Percentiles rank a stretch among this genome's conserved stretches.
phyloP scores from a whole-genome alignment of 2,888 invertebrate species.

The Eilema sororculum region DNA sequence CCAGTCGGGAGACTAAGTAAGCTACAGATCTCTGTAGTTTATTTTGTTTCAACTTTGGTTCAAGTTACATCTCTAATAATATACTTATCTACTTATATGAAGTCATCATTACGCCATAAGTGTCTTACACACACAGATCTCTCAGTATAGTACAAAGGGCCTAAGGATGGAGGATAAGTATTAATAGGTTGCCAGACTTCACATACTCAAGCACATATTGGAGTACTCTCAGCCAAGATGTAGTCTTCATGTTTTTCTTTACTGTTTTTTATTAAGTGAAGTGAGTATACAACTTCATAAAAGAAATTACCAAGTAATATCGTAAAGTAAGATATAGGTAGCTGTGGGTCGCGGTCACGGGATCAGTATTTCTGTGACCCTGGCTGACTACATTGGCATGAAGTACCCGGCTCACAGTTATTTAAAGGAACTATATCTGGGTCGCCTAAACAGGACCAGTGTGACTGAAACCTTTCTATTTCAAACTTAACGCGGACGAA shows the following conservation, averaged over 20 bases:
- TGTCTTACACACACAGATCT: not conserved
- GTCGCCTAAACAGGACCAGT: too few species aligned
- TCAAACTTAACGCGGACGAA: too few species aligned
- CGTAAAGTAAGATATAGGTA: too few species aligned
- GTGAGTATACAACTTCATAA: slow-evolving; percentile 1
- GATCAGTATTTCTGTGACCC: too few species aligned
- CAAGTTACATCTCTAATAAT: not conserved
- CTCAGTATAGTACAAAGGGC: not conserved
- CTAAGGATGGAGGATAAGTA: not conserved
- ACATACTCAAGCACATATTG: slow-evolving; percentile 4
- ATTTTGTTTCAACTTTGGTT: too few species aligned
- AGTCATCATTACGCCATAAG: not conserved
- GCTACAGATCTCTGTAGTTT: too few species aligned
- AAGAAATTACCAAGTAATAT: not conserved
- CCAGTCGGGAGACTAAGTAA: too few species aligned
- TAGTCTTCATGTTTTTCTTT: not conserved
- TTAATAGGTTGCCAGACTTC: not conserved
- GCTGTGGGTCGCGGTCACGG: too few species aligned
- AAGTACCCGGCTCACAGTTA: too few species aligned
- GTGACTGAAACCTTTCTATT: too few species aligned
- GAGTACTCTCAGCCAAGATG: slow-evolving; percentile 1
- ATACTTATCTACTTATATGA: not conserved
- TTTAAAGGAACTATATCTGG: too few species aligned
- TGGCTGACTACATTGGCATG: too few species aligned
- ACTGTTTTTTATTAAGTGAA: slow-evolving; percentile 4